These are phyloP conservation scores for Lordiphosa collinella DNA, from an alignment of 1,140 invertebrate genomes.

Conservation along the genomic window DNA sequence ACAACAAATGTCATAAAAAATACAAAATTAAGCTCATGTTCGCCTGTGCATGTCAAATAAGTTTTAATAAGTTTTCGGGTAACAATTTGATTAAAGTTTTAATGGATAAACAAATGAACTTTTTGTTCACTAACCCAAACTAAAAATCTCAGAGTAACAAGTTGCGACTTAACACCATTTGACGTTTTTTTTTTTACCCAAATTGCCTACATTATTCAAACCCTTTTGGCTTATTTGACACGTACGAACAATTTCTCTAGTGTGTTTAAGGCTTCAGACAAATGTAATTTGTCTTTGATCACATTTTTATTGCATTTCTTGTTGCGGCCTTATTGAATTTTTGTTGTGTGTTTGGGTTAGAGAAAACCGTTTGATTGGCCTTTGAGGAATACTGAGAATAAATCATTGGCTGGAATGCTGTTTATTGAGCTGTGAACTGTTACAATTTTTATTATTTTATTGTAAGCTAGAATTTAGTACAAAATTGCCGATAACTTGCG, in stretches of 20 bases:
- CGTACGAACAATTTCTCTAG: slow-evolving; percentile 39
- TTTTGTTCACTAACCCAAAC: background rate
- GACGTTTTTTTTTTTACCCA: no score
- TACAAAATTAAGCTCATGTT: background rate
- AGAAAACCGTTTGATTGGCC: slow-evolving; percentile 24
- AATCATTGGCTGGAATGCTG: slow-evolving; percentile 7
- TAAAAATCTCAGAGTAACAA: background rate
- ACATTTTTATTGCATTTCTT: slow-evolving; percentile 24
- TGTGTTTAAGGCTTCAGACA: slow-evolving; percentile 4
- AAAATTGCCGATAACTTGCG: no score
- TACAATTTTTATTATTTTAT: no score
- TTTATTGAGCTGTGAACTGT: no score
- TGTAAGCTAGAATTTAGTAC: no score
- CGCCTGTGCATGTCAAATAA: slow-evolving; percentile 7
- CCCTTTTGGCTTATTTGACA: slow-evolving; percentile 34
- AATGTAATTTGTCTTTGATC: slow-evolving; percentile 16
- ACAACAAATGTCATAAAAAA: slow-evolving; percentile 7
- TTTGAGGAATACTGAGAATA: slow-evolving; percentile 16
- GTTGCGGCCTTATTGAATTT: slow-evolving; percentile 24
- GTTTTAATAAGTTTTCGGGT: slow-evolving; percentile 4
- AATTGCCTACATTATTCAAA: background rate
- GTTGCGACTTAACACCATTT: background rate
- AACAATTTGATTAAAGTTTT: slow-evolving; percentile 17
- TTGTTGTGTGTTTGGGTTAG: slow-evolving; percentile 9
- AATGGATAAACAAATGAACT: no score